Evolutionary conservation across 2,888 invertebrate genomes (phyloP).

Genomic region (Ochropacha duplaris): DNA sequence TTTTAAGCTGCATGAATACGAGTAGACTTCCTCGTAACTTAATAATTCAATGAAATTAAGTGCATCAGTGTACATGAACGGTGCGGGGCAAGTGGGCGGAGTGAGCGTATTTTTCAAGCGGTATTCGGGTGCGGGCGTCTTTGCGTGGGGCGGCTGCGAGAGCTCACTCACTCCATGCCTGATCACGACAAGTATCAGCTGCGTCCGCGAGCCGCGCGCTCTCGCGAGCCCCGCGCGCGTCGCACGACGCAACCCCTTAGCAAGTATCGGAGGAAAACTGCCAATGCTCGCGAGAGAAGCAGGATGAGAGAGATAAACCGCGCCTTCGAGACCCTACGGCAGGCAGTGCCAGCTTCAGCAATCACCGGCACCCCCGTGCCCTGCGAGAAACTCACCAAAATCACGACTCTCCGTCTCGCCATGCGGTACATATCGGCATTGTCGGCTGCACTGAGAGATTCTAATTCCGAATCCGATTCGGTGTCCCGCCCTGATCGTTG

Average conservation of each 20-base stretch:
- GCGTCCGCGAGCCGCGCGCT: slow-evolving; percentile 77
- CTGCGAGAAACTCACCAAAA: slow-evolving; percentile 93
- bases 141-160: slow-evolving; percentile 33
- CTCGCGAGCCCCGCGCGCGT: slow-evolving; percentile 80
- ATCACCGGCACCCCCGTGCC: slow-evolving; percentile 79
- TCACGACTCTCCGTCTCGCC: slow-evolving; percentile 92
- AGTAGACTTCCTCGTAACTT: not conserved
- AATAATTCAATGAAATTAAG: slow-evolving; percentile 21
- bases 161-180: slow-evolving; percentile 76
- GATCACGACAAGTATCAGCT: slow-evolving; percentile 82
- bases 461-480: slow-evolving; percentile 44
- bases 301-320: slow-evolving; percentile 95
- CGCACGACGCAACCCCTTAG: slow-evolving; percentile 89
- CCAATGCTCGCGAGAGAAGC: slow-evolving; percentile 93
- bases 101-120: slow-evolving; percentile 74
- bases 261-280: slow-evolving; percentile 94
- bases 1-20: not conserved
- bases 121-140: slow-evolving; percentile 47
- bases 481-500: slow-evolving; percentile 59
- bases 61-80: slow-evolving; percentile 71
- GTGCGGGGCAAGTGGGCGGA: slow-evolving; percentile 70
- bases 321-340: slow-evolving; percentile 92
- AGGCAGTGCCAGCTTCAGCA: slow-evolving; percentile 87
- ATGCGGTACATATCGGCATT: slow-evolving; percentile 93
- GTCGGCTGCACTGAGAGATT: slow-evolving; percentile 84